Evolutionary conservation across 2,888 invertebrate genomes (phyloP).

Genomic region (Lingula anatina): DNA sequence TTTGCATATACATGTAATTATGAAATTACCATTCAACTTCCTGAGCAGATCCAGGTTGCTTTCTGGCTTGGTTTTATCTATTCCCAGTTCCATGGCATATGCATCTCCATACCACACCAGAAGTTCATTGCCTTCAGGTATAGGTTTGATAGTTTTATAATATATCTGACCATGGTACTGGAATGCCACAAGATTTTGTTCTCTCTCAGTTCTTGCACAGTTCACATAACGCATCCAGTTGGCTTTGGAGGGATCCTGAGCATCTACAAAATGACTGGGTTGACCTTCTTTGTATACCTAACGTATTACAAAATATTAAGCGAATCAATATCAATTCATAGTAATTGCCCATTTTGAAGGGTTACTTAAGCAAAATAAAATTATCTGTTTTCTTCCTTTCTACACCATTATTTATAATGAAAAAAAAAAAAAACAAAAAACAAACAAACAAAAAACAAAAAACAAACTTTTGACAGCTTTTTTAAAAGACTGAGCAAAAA

Average conservation of each 20-base stretch:
- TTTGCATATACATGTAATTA: background rate
- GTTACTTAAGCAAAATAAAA: background rate
- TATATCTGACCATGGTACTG: conserved; percentile 59
- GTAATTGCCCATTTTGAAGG: background rate
- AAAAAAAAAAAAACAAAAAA: no score
- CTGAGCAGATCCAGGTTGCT: conserved; percentile 13
- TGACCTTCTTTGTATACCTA: conserved; percentile 25
- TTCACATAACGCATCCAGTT: conserved; percentile 62
- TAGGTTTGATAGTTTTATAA: conserved; percentile 47
- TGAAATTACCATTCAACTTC: conserved; percentile 1
- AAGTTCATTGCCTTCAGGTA: conserved; percentile 49
- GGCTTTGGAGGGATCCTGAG: conserved; percentile 49
- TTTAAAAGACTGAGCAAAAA: background rate
- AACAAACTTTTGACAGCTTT: no score
- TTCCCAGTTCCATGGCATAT: conserved; percentile 45
- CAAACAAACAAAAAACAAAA: no score
- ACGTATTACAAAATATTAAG: background rate
- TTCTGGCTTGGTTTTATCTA: conserved; percentile 37
- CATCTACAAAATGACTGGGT: conserved; percentile 52
- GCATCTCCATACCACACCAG: conserved; percentile 52
- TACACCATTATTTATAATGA: no score
- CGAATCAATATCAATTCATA: background rate
- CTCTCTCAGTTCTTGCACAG: conserved; percentile 55
- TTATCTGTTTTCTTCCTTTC: no score
- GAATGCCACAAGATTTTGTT: conserved; percentile 60